A percentile compares a stretch with the other conserved stretches of the same genome.
These are phyloP conservation scores for Rhyacophila evoluta DNA, from an alignment of 2,888 invertebrate genomes.

Conservation along the genomic window DNA sequence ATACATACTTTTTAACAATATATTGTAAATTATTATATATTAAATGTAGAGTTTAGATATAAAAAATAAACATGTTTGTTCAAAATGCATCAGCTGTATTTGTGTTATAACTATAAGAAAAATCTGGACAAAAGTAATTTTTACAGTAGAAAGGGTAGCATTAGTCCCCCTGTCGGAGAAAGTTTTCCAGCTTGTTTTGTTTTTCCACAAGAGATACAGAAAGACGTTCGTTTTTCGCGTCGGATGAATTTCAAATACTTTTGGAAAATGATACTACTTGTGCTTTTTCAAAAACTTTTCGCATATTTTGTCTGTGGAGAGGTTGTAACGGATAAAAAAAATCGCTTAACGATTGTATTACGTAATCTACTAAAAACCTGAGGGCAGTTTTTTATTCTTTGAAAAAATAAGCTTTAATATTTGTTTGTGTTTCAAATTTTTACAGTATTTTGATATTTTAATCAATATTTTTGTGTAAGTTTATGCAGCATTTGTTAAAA, in stretches of 20 bases:
- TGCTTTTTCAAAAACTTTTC: not conserved
- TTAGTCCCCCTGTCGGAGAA: not conserved
- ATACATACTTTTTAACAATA: not conserved
- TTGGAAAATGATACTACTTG: conserved; percentile 8
- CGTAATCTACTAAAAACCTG: not conserved
- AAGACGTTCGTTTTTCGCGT: not conserved
- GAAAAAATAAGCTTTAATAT: not conserved
- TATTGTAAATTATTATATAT: not conserved
- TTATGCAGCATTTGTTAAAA: too few species aligned
- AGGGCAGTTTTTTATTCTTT: not conserved
- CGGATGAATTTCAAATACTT: conserved; percentile 22
- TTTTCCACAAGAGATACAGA: not conserved
- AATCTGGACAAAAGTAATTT: not conserved
- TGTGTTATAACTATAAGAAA: not conserved
- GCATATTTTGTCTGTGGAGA: not conserved
- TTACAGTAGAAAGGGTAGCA: not conserved
- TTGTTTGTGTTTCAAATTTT: not conserved
- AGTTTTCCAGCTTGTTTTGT: conserved; percentile 9
- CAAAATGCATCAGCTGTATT: not conserved
- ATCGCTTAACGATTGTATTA: conserved; percentile 7
- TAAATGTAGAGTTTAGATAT: too few species aligned
- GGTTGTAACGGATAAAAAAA: not conserved
- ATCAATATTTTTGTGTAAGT: not conserved
- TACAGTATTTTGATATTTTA: not conserved
- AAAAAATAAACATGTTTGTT: too few species aligned